phyloP scores from a whole-genome alignment of 1,140 invertebrate species.

The Wiebesia pumilae region DNA sequence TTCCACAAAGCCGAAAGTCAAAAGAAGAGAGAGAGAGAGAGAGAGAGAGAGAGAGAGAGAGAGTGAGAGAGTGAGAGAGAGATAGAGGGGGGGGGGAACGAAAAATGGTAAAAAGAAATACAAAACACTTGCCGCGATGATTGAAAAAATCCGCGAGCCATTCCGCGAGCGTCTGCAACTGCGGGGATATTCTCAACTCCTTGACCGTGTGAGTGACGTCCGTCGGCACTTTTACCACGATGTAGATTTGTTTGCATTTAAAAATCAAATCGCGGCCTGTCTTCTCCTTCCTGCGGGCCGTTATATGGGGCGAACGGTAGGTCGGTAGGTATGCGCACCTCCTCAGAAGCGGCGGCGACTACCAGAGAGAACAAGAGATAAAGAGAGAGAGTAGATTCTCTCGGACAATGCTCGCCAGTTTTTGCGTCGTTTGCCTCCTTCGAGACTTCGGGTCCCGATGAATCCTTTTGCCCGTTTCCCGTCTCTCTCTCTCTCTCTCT shows the following conservation, averaged over 20 bases:
- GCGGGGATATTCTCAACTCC: conserved; percentile 57
- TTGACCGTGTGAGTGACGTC: conserved; percentile 56
- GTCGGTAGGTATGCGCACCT: conserved; percentile 64
- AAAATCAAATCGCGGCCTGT: conserved; percentile 71
- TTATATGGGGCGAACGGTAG: conserved; percentile 54
- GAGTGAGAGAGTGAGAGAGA: conserved; percentile 11
- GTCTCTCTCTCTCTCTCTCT: background rate
- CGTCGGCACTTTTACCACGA: conserved; percentile 71
- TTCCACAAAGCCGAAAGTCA: conserved; percentile 28
- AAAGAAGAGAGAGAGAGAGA: background rate
- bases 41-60: conserved; percentile 19
- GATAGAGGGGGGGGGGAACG: background rate
- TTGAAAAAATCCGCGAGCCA: conserved; percentile 68
- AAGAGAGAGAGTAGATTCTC: conserved; percentile 54
- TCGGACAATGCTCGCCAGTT: conserved; percentile 73
- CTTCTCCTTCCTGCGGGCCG: conserved; percentile 48
- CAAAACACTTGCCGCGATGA: conserved; percentile 59
- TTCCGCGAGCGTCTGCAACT: conserved; percentile 51
- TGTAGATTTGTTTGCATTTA: conserved; percentile 77
- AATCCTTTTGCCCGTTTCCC: conserved; percentile 47
- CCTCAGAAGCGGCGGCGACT: conserved; percentile 15
- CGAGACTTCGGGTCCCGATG: conserved; percentile 53
- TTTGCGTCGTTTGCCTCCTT: conserved; percentile 71
- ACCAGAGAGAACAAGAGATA: background rate
- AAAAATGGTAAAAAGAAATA: background rate